Conservation (phyloP, 2,888 invertebrate genomes). For the Latrodectus hesperus region DNA sequence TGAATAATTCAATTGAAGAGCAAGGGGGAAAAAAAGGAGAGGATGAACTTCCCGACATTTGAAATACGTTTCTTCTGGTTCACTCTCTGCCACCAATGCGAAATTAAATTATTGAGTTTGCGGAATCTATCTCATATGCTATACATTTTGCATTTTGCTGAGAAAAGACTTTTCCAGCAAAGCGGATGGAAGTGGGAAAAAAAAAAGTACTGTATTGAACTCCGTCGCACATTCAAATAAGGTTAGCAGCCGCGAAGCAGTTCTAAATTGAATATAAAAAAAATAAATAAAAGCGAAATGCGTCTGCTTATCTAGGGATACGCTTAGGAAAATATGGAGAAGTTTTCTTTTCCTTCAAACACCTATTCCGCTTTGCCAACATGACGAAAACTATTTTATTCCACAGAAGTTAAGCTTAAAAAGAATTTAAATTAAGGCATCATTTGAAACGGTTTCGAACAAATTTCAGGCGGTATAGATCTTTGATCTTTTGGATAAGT, state of each 20-base stretch:
- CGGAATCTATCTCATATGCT: neutral
- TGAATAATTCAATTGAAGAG: constrained; percentile 25
- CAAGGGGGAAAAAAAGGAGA: neutral
- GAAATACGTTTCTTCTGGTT: constrained; percentile 11
- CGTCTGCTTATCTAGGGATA: neutral
- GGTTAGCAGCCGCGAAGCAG: constrained; percentile 1
- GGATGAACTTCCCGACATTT: constrained; percentile 20
- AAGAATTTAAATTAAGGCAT: no score
- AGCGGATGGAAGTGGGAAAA: neutral
- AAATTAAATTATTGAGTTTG: constrained; percentile 17
- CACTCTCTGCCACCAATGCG: neutral
- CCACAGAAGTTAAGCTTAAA: no score
- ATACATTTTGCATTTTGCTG: constrained; percentile 4
- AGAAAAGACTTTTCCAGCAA: neutral
- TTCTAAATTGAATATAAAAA: constrained; percentile 14
- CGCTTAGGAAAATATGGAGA: neutral
- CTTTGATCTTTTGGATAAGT: no score
- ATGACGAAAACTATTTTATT: no score
- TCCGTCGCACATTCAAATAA: constrained; percentile 3
- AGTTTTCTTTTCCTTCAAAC: neutral
- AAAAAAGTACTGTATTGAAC: constrained; percentile 4
- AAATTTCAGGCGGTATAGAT: no score
- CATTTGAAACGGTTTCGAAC: no score
- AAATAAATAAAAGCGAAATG: neutral
- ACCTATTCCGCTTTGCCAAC: neutral